Evolutionary conservation across 1,140 invertebrate species (phyloP).

Genomic region (Drosophila erecta): DNA sequence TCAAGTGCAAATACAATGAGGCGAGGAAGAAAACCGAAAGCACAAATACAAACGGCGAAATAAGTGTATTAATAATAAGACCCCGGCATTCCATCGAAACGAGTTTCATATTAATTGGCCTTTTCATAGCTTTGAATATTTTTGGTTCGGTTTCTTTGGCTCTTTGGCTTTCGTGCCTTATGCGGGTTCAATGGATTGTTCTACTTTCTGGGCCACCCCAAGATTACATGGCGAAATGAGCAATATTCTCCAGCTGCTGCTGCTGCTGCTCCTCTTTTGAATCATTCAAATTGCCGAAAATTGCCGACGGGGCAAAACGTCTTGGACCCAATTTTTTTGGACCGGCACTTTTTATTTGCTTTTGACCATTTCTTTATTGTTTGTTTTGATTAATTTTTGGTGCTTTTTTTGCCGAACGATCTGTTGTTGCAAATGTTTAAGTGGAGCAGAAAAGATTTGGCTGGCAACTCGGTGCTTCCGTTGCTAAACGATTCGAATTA

Average conservation of each 20-base stretch:
- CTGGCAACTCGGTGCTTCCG: conserved; percentile 67
- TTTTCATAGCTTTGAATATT: conserved; percentile 72
- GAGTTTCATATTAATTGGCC: conserved; percentile 82
- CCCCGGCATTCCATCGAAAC: conserved; percentile 75
- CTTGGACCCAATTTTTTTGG: conserved; percentile 51
- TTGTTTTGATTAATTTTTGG: conserved; percentile 77
- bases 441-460: conserved; percentile 61
- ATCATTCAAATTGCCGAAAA: conserved; percentile 67
- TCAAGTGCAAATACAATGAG: conserved; percentile 50
- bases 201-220: conserved; percentile 58
- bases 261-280: conserved; percentile 54
- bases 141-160: conserved; percentile 46
- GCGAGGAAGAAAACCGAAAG: conserved; percentile 42
- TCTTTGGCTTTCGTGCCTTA: conserved; percentile 50
- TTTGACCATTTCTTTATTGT: conserved; percentile 77
- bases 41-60: conserved; percentile 11
- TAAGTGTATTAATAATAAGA: conserved; percentile 66
- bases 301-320: conserved; percentile 37
- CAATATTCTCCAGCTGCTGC: conserved; percentile 10
- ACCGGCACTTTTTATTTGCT: conserved; percentile 74
- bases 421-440: conserved; percentile 44
- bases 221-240: conserved; percentile 43
- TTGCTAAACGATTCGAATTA: conserved; percentile 80
- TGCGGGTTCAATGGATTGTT: conserved; percentile 62
- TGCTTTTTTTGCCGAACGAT: conserved; percentile 8